Base-by-base conservation (phyloP, 2,797 vertebrate species). In the Rhinatrema bivittatum region DNA sequence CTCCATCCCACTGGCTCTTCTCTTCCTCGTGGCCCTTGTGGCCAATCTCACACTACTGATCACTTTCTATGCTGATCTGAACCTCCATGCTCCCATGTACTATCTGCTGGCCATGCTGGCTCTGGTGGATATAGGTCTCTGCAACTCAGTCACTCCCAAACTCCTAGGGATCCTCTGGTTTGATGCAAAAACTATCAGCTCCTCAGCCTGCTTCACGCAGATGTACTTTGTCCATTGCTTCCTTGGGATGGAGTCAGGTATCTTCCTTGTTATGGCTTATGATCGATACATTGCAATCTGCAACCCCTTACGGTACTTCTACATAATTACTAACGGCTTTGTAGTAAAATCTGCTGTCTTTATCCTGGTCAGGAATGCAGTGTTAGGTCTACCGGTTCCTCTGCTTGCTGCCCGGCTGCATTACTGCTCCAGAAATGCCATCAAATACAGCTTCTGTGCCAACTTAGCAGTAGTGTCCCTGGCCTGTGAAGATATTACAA, bases 21-120 rank as follows among this genome's bases (percentile, higher is more conserved):
- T 68, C 78, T 36, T 77, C 48, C 7, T 47, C 10, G 25, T 56
- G n/a, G 76, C 67, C 5, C 9, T 83, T 10, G 17, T 51, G 2
- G 77, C 64, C 36, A 88, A 85, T 31, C 42, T 32, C 12, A 24
- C 61, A 4, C 23, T 84, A 33, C 3, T 83, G 20, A 7, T 44
- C 4, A 29, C 80, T 25, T 61, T 85, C 42, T 20, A 20, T 6
- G 53, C 41, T 1, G 65, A 86, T 29, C 25, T 17, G 6, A 48
- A 47, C 34, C 68, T 83, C 16, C 78, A 80, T 10, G 75, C 77
- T 10, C 79, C 78, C 23, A 79, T 84, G 81, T 82, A 75, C 39
- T 77, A 80, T 32, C 56, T 75, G 39, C 70, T 82, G 41, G 40
- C 71, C 24, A 72, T 75, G 50, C 56, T 84, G 20, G n/a, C n/a